These are phyloP conservation scores for Sapajus apella DNA, from an alignment of 2,113 vertebrate species.

Conservation along the genomic window DNA sequence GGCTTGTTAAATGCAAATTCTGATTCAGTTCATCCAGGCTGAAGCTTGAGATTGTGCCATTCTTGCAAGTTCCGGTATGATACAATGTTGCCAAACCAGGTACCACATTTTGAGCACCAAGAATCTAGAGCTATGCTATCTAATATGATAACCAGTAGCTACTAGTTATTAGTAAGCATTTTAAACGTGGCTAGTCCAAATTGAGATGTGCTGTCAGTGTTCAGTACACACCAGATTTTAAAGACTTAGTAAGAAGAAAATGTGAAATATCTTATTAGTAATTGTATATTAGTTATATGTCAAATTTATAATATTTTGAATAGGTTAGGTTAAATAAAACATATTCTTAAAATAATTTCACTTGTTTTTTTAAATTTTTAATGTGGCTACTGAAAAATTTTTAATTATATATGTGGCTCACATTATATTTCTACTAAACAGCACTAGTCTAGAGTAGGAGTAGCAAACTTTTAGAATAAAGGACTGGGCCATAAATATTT, in stretches of 20 bases:
- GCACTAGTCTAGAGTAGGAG: neutral
- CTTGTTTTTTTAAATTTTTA: neutral
- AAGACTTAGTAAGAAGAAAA: slow-evolving; percentile 43
- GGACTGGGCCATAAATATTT: slow-evolving; percentile 24
- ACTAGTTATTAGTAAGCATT: neutral
- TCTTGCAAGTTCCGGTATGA: neutral
- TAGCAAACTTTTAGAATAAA: slow-evolving; percentile 12
- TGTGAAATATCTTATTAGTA: slow-evolving; percentile 16
- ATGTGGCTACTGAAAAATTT: neutral
- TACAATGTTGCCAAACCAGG: neutral
- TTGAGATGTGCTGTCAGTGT: neutral
- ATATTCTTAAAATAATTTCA: slow-evolving; percentile 40
- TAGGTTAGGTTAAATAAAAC: slow-evolving; percentile 33
- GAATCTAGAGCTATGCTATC: neutral
- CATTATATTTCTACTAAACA: slow-evolving; percentile 53
- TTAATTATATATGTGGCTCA: neutral
- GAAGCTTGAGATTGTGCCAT: neutral
- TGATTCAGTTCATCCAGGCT: neutral
- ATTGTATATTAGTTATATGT: slow-evolving; percentile 34
- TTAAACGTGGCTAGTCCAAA: slow-evolving; percentile 40
- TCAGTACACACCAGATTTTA: slow-evolving; percentile 14
- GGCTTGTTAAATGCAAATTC: slow-evolving; percentile 12
- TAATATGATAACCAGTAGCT: neutral
- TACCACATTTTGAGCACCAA: slow-evolving; percentile 35
- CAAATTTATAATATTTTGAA: slow-evolving; percentile 34